A percentile compares a stretch with the other conserved stretches of the same genome.
Evolutionary conservation across 64 coral and sea anemone genomes (phyloP).

Genomic region (Trachythela sp.): DNA sequence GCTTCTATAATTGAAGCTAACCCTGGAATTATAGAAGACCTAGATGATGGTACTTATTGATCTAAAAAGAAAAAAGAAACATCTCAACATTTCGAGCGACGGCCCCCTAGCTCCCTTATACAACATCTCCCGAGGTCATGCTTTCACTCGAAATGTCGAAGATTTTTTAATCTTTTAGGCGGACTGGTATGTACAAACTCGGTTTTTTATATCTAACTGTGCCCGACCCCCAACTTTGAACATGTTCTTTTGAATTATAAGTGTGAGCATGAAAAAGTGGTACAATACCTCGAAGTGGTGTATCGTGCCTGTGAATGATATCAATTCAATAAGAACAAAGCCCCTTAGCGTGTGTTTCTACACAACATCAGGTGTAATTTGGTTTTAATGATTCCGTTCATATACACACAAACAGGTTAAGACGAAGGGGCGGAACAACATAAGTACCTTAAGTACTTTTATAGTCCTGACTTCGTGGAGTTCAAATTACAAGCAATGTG

Average conservation of each 20-base stretch:
- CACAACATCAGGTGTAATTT: background rate
- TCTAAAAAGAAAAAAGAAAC: too few relatives aligned
- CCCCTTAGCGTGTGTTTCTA: background rate
- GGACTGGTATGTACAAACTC: too few relatives aligned
- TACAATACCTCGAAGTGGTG: background rate
- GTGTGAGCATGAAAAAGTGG: background rate
- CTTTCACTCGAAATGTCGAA: too few relatives aligned
- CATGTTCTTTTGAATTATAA: background rate
- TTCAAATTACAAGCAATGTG: background rate
- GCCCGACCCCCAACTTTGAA: too few relatives aligned
- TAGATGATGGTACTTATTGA: too few relatives aligned
- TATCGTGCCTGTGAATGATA: background rate
- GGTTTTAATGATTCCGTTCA: background rate
- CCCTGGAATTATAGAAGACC: too few relatives aligned
- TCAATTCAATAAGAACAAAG: background rate
- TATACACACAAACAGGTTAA: slow-evolving; percentile 1
- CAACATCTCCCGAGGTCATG: too few relatives aligned
- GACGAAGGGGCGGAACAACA: background rate
- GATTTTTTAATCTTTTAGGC: too few relatives aligned
- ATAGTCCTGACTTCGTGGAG: background rate
- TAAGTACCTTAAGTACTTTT: background rate
- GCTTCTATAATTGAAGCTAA: too few relatives aligned
- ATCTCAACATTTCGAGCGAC: too few relatives aligned
- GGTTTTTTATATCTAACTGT: too few relatives aligned
- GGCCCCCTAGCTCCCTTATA: too few relatives aligned